Evolutionary conservation across 53 echinoderm and acorn worm species (phyloP), one percentile per base, ranked within the genome.

Genomic region (Luidia sarsii): DNA sequence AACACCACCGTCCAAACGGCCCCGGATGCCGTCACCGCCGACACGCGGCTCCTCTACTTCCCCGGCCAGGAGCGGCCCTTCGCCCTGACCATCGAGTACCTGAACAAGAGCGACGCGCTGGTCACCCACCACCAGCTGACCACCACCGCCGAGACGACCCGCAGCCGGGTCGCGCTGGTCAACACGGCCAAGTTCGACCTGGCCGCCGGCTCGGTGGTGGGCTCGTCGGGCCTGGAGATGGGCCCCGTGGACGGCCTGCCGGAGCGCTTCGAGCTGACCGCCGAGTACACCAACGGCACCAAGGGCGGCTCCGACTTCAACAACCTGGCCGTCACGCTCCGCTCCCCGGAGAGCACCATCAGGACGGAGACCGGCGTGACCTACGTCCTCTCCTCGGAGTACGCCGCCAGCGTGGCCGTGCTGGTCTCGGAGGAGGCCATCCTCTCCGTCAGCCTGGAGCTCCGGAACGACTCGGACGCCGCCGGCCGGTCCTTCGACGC

Each of bases 121-220:
- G 62, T 61, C 41, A 77, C 32, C 33, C 77, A 77, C 61, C 59
- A 77, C 9, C 56, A 77, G 21, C 45, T 77, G 8, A 77, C 30
- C 30, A 60, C 61, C 0, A 60, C 61, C 77, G 19, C 61, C 28
- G 39, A 60, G 48, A 41, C 62, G 8, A 9, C 20, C 3, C 39
- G 61, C 28, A 43, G 77, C 33, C 59, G 46, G 3, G 1, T 77
- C 33, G 61, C 41, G 13, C 28, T 61, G 33, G 32, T 33, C 62
- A 77, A 77, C 77, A 43, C 32, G 62, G 61, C 61, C 20, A 77
- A 77, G 46, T 61, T 60, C 31, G 77, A 77, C 33, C 61, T 77
- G 1, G 61, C 30, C 9, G 39, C 62, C 0, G 77, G 77, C 8
- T 18, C 43, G 10, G 18, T 77, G 21, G 10, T 8, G n/a, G 77